Base-by-base conservation (phyloP, 2,113 vertebrate species). In the Larimichthys polyactis region DNA sequence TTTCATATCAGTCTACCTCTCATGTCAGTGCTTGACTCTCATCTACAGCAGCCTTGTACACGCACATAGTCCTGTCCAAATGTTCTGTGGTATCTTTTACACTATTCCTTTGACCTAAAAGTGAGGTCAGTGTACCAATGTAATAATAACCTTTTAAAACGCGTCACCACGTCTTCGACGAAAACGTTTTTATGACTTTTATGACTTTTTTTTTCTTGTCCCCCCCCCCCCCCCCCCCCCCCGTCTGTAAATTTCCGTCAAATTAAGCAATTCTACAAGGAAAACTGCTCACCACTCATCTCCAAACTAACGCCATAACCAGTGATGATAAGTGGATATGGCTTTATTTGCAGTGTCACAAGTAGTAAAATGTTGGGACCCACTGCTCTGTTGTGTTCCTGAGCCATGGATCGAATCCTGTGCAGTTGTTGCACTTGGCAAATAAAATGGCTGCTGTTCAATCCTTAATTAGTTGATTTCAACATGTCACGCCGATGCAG, bases 401-500 rank as follows among this genome's bases (percentile, higher is more conserved):
- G 66, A 74, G 57, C 20, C 44, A 32, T 12, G 43, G 17, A 70
- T 54, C 54, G 6, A 52, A 54, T 69, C 20, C 29, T 73, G 46
- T 36, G 22, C 14, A 54, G 62, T 44, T 83, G 66, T 79, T 76
- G 20, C 20, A 54, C 24, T 76, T 83, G 71, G 49, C 22, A 60
- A 69, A 66, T 8, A 51, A 74, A 65, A 57, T 6, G 1, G 9
- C 62, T 64, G 67, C 62, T 71, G 52, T 65, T 73, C 29, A 40
- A 32, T 84, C 17, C 0, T 48, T 73, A 76, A 78, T 81, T 72
- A 84, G 60, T 69, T 82, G 70, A 89, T 82, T 79, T 77, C 52
- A 76, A 71, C 32, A 63, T 79, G 76, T 87, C 78, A 71, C 17
- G 1, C 16, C 75, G 54, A 76, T 69, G 74, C 64, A 82, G 43